These are phyloP conservation scores for Talpa occidentalis DNA, from an alignment of 2,113 vertebrate genomes.

Conservation along the genomic window DNA sequence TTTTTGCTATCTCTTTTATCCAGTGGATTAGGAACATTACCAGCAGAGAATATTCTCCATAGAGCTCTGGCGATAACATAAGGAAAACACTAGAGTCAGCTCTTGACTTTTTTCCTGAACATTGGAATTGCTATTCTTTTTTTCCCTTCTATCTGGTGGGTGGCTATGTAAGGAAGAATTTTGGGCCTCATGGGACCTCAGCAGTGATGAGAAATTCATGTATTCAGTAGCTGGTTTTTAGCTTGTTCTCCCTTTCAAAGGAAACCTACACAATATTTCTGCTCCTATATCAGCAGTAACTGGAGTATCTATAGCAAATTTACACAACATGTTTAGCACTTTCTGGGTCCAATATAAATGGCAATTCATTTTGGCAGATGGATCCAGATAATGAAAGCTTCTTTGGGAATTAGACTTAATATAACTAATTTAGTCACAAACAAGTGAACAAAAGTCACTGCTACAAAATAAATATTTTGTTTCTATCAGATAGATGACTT, in stretches of 20 bases:
- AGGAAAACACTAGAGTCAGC: neutral
- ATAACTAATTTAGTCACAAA: constrained; percentile 39
- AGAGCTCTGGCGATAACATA: constrained; percentile 14
- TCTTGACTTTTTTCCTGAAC: constrained; percentile 53
- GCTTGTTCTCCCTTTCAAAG: constrained; percentile 32
- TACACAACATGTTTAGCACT: neutral
- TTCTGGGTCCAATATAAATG: neutral
- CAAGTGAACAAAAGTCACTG: neutral
- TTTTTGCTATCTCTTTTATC: constrained; percentile 50
- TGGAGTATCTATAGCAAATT: neutral
- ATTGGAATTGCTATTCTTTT: neutral
- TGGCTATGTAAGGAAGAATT: constrained; percentile 37
- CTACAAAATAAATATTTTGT: neutral
- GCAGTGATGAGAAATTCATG: constrained; percentile 25
- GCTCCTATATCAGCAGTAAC: neutral
- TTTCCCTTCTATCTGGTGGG: neutral
- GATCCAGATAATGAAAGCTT: constrained; percentile 34
- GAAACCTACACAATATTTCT: neutral
- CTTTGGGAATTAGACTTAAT: constrained; percentile 16
- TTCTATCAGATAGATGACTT: neutral
- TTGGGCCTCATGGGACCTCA: neutral
- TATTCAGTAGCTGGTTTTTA: neutral
- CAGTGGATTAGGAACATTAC: constrained; percentile 19
- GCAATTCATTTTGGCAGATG: constrained; percentile 14
- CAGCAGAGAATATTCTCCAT: neutral